Base-by-base conservation (phyloP, 2,113 vertebrate species). In the Helogale parvula region DNA sequence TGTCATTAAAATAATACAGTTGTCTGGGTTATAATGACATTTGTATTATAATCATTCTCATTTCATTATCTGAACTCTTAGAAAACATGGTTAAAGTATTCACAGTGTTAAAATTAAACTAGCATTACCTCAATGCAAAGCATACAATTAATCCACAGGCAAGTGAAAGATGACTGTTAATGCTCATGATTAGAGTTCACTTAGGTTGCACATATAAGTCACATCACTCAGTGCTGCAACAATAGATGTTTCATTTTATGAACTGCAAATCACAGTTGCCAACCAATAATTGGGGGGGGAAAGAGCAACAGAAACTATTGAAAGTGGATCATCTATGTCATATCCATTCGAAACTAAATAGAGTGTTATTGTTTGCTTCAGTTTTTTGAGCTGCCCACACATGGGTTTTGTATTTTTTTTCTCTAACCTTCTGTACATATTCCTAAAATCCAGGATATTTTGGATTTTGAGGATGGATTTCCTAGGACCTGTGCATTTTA, bases 1-100 rank as follows among this genome's bases (percentile, higher is more conserved):
- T 41, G 63, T 84, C 63, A 84, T 88, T 85, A 79, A 84, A 88
- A 57, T 80, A 71, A 57, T 85, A 66, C 11, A 16, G 23, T 80
- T 82, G 60, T 82, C 16, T 74, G 31, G 23, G 35, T 88, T 71
- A 72, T 88, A 74, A 41, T 54, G 52, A 11, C 38, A 63, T 38
- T 84, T 41, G 50, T 47, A 35, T 93, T 90, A 19, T 90, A 71
- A 79, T 90, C 65, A 90, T 65, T 79, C 27, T 52, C 38, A 89
- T 77, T 89, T 96, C 33, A 63, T 89, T 69, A 93, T 89, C 47
- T 88, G 57, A 83, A 60, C 33, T 90, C 83, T 95, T 41, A 71
- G 65, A 65, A 82, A 82, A 65, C 54, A 17, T 63, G 33, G 52
- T 45, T 25, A 33, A 41, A 33, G 6, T 63, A 92, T 80, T 72